Base-by-base conservation (phyloP, 2,113 vertebrate species). In the Cynoglossus semilaevis region DNA sequence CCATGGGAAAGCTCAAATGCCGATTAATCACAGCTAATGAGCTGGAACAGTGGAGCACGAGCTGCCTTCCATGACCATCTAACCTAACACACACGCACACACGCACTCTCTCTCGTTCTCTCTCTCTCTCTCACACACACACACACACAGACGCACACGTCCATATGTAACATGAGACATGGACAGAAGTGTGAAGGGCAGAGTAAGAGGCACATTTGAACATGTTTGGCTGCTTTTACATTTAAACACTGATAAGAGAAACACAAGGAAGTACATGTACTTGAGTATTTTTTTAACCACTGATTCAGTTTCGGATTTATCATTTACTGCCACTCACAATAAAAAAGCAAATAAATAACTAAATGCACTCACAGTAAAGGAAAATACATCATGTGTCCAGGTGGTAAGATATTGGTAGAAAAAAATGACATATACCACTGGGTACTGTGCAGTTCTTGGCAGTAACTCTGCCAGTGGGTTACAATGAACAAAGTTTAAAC, bases 1-100 rank as follows among this genome's bases (percentile, higher is more conserved):
- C 89, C 90, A 89, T 88, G 83, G 89, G 89, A 88, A 90, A 90
- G 78, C 88, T 87, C 79, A 76, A 81, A 82, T n/a, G 85, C 64
- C 87, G 84, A 88, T 92, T 92, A 92, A 93, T 93, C 88, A 93
- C 85, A 80, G 70, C 87, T 91, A 92, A 88, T 91, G 91, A 93
- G 84, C 90, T 91, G 88, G 86, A 87, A 89, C 89, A 0, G 68
- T 88, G 87, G 72, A 84, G 86, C 81, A 74, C 62, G 61, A 75
- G 68, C 85, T 80, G 85, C 83, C 77, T 75, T 86, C 81, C 86
- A 67, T 80, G 85, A 81, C 82, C 78, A 65, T 80, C 76, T 83
- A 76, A 81, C 72, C 80, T 63, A 77, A 36, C 57, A 38, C 47
- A 37, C 67, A 37, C 62, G 29, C 34, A 58, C 63, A 50, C 63